These are phyloP conservation scores for Hoplostethus mediterraneus DNA, from an alignment of 2,797 vertebrate genomes.

Conservation along the genomic window DNA sequence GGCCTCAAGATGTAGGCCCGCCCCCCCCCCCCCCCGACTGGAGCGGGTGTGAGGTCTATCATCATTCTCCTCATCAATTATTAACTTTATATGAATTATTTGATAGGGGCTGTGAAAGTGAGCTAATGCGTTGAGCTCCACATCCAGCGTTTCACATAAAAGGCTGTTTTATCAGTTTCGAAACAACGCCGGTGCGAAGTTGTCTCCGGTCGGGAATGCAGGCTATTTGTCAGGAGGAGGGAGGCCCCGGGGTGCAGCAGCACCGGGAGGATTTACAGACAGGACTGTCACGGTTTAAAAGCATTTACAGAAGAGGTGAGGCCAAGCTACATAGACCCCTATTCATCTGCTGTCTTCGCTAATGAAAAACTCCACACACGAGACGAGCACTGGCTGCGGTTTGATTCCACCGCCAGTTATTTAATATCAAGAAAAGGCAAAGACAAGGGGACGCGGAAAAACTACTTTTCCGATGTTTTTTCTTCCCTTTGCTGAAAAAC, in stretches of 20 bases:
- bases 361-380: slow-evolving; percentile 82
- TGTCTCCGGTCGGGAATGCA: slow-evolving; percentile 66
- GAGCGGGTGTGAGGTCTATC: slow-evolving; percentile 60
- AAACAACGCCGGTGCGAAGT: slow-evolving; percentile 58
- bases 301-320: slow-evolving; percentile 72
- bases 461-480: slow-evolving; percentile 82
- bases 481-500: slow-evolving; percentile 72
- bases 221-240: slow-evolving; percentile 73
- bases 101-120: slow-evolving; percentile 64
- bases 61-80: slow-evolving; percentile 65
- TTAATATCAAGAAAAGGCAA: slow-evolving; percentile 74
- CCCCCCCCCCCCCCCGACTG: too few relatives aligned
- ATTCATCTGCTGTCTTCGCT: slow-evolving; percentile 84
- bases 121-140: slow-evolving; percentile 59
- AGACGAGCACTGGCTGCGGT: slow-evolving; percentile 67
- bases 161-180: slow-evolving; percentile 58
- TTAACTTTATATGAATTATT: slow-evolving; percentile 73
- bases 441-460: slow-evolving; percentile 79
- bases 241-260: slow-evolving; percentile 66
- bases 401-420: slow-evolving; percentile 73
- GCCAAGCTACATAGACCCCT: slow-evolving; percentile 79
- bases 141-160: slow-evolving; percentile 60
- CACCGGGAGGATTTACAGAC: slow-evolving; percentile 73
- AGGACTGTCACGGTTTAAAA: slow-evolving; percentile 78
- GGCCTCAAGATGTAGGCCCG: slow-evolving; percentile 51